Evolutionary conservation across 2,888 invertebrate genomes (phyloP), one percentile per base, ranked within the genome.

Genomic region (Standfussiana lucernea): DNA sequence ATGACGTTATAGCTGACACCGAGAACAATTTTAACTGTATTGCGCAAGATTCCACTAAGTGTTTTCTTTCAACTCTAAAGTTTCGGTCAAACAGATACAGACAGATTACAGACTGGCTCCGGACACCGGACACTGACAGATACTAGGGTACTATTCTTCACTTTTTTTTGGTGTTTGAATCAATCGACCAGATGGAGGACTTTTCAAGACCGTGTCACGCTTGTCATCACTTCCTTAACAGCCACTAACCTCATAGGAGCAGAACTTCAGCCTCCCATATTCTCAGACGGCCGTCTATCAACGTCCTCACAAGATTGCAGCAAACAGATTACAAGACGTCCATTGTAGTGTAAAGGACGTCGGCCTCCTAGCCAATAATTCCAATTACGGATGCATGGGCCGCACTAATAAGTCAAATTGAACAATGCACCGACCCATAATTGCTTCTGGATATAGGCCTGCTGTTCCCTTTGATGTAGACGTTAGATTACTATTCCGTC

Each of bases 321-420:
- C 76, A 77, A 80, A 79, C 80, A 80, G 89, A 89, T 90, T 91
- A 90, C 89, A 89, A 86, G 87, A 85, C 90, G 82, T 70, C 74
- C 77, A 88, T 89, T 89, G 89, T 88, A 77, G 74, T 75, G 87
- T 75, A 84, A 72, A 66, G 72, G 85, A 85, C 72, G 61, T 47
- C 62, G 74, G 82, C 83, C 79, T 84, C 81, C 85, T 69, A 82
- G 87, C 93, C 94, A 92, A 94, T 94, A 94, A 95, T 93, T 91
- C 93, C 94, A 94, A 95, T 95, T 94, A 95, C 89, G 80, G 86
- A 85, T 90, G 89, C 92, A 90, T 86, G 85, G 88, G 72, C 90
- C 88, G 88, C 89, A 91, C 94, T 95, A 95, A 95, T 95, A 94
- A 94, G 94, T 95, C 94, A 94, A 94, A 95, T 94, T 94, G 95